These are phyloP conservation scores for Operophtera brumata DNA, from an alignment of 2,888 invertebrate species.

Conservation along the genomic window DNA sequence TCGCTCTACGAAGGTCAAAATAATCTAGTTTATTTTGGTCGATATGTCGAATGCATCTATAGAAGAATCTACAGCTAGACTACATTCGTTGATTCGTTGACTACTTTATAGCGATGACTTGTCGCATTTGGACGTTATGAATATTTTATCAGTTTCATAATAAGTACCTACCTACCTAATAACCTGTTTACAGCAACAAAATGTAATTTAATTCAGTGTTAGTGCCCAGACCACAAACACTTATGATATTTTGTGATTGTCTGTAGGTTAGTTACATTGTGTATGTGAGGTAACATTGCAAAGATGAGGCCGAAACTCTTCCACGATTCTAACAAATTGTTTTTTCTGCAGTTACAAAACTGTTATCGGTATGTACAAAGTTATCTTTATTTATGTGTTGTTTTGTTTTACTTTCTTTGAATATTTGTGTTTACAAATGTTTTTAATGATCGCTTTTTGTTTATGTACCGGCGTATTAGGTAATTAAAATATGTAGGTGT, in stretches of 20 bases:
- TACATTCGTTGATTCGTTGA: background rate
- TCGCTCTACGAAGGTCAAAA: background rate
- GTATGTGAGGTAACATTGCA: background rate
- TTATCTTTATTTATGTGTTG: background rate
- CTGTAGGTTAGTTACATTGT: background rate
- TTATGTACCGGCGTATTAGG: background rate
- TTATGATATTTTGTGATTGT: background rate
- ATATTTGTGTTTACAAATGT: background rate
- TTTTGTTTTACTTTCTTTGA: background rate
- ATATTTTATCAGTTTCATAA: background rate
- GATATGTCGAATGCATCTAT: background rate
- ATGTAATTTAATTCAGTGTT: background rate
- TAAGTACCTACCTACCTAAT: no score
- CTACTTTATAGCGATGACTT: background rate
- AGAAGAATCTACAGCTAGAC: background rate
- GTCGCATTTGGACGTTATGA: background rate
- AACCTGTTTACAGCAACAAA: background rate
- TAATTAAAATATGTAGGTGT: background rate
- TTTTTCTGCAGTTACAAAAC: slow-evolving; percentile 34
- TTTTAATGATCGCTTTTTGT: background rate
- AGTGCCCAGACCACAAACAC: background rate
- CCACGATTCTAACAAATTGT: slow-evolving; percentile 8
- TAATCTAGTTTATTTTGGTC: slow-evolving; percentile 1
- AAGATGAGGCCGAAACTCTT: slow-evolving; percentile 2
- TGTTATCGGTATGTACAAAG: background rate